Conservation (phyloP, 2,113 vertebrate genomes). For the Paramisgurnus dabryanus region DNA sequence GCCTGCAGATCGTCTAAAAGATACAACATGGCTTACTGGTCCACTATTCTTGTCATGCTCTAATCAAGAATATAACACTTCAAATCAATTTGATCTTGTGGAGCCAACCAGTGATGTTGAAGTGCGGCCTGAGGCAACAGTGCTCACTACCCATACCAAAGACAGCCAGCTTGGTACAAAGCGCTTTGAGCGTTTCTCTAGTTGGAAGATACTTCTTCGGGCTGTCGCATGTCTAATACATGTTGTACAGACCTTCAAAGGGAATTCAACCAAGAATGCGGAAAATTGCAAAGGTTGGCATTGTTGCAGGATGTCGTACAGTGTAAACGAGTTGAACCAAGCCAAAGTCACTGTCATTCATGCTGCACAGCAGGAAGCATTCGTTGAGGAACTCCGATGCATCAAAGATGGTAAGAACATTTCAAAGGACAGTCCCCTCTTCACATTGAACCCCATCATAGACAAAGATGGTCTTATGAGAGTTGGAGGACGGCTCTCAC, state of each 20-base stretch:
- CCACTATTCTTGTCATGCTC: conserved; percentile 4
- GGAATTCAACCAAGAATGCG: too few relatives aligned
- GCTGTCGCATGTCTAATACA: conserved; percentile 34
- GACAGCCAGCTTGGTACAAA: not conserved
- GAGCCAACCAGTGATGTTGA: conserved; percentile 16
- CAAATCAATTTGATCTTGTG: conserved; percentile 6
- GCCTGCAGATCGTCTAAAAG: not conserved
- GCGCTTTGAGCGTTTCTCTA: conserved; percentile 23
- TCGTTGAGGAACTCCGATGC: not conserved
- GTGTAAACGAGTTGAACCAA: not conserved
- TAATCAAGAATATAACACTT: not conserved
- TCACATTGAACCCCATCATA: not conserved
- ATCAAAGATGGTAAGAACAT: not conserved
- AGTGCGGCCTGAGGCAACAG: not conserved
- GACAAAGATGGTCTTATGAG: not conserved
- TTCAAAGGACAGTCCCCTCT: not conserved
- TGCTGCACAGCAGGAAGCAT: not conserved
- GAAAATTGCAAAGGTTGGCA: conserved; percentile 41
- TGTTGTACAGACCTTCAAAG: conserved; percentile 1
- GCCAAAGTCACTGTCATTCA: not conserved
- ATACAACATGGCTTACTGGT: conserved; percentile 3
- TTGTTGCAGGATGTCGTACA: not conserved
- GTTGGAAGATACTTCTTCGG: not conserved
- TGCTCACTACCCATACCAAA: not conserved
- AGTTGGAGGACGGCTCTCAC: not conserved